phyloP scores from a whole-genome alignment of 2,888 invertebrate genomes.

The Troides aeacus region DNA sequence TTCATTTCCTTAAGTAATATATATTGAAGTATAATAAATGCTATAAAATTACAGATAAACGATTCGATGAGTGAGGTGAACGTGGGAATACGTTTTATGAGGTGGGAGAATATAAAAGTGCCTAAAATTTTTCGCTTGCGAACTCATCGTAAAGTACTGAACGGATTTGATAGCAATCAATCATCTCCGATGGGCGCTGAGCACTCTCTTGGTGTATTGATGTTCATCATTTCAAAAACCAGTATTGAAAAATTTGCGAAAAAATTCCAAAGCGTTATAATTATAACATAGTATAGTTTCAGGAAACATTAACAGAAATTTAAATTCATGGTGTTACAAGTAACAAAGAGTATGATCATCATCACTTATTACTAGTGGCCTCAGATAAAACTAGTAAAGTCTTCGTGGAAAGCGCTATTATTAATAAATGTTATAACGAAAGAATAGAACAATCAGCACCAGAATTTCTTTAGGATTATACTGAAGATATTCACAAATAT shows the following conservation, averaged over 20 bases:
- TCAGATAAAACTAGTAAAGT: no score
- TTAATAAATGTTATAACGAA: no score
- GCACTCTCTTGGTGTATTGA: constrained; percentile 23
- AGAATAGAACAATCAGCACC: no score
- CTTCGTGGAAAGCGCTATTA: no score
- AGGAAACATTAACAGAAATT: no score
- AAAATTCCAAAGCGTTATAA: not conserved
- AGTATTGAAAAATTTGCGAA: constrained; percentile 13
- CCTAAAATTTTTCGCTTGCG: constrained; percentile 21
- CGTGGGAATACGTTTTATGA: constrained; percentile 12
- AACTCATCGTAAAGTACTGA: constrained; percentile 26
- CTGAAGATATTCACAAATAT: no score
- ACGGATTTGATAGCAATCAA: constrained; percentile 32
- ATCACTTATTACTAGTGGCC: no score
- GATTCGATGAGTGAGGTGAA: constrained; percentile 3
- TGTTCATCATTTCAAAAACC: constrained; percentile 28
- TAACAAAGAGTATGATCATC: no score
- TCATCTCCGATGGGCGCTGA: constrained; percentile 30
- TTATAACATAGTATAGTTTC: not conserved
- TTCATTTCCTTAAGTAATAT: no score
- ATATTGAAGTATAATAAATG: no score
- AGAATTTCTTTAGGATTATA: no score
- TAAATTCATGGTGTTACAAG: no score
- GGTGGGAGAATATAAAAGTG: constrained; percentile 25
- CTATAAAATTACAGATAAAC: not conserved